Evolutionary conservation across 2,797 vertebrate species (phyloP), one percentile per base, ranked within the genome.

Genomic region (Lepilemur ruficaudatus): DNA sequence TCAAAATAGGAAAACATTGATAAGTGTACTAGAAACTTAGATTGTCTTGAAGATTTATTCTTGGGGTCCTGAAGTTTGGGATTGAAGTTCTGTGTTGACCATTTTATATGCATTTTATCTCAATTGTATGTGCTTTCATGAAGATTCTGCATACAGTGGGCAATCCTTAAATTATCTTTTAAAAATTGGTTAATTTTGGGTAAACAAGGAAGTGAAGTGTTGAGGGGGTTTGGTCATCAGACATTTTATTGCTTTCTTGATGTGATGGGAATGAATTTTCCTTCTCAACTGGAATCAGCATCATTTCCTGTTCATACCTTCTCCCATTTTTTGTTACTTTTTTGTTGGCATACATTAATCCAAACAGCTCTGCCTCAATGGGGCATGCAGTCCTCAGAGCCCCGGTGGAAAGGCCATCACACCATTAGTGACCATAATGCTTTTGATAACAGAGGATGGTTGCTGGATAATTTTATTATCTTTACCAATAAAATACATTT

Each of bases 321-420:
- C 78, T 92, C 38, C 98, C 89, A 72, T 48, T 88, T 98, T 98
- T 84, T 84, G 84, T 98, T 98, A 93, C 97, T 98, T 98, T 98
- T 98, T 98, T 98, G 97, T 98, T 98, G 98, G 98, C 98, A 98
- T 96, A 97, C 6, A 9, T 96, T 98, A 95, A 98, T 97, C 88
- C 97, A 96, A 97, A 96, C 94, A 96, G 95, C 93, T 81, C 70
- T 97, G 89, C 96, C 97, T 96, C 96, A 96, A 35, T 80, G 85
- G 97, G 95, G 96, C 76, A n/a, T 38, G 83, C 72, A 43, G 91
- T 83, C 97, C 80, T 97, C n/a, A 78, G 90, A 95, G 96, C 93
- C 87, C 93, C 89, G 23, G 59, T 89, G 80, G 69, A 65, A 89
- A 96, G 92, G 85, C 55, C 57, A 25, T 48, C 7, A 67, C n/a